A percentile compares a stretch with the other conserved stretches of the same genome.
These are phyloP conservation scores for Plecotus auritus DNA, from an alignment of 2,113 vertebrate genomes.

Conservation along the genomic window DNA sequence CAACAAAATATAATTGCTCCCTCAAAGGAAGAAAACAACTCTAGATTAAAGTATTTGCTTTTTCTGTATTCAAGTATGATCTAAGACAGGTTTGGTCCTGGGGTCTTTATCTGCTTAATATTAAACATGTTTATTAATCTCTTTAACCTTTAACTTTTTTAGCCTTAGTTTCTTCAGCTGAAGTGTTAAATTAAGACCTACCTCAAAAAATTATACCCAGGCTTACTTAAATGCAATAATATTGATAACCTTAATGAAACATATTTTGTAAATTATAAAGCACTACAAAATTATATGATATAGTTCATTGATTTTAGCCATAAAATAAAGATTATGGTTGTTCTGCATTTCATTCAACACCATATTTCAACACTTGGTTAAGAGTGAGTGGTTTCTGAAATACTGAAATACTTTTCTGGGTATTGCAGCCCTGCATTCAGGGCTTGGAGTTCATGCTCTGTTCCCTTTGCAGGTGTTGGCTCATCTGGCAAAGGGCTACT, in stretches of 20 bases:
- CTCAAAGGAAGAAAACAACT: not conserved
- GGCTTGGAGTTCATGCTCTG: not conserved
- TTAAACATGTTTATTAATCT: not conserved
- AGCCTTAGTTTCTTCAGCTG: not conserved
- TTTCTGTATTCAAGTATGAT: not conserved
- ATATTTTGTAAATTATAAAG: not conserved
- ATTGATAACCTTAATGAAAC: not conserved
- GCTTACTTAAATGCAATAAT: not conserved
- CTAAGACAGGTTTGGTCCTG: not conserved
- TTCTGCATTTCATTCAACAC: not conserved
- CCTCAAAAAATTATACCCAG: not conserved
- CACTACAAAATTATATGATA: not conserved
- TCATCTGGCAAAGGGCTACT: constrained; percentile 94
- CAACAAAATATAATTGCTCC: not conserved
- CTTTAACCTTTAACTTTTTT: not conserved
- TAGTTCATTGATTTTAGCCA: not conserved
- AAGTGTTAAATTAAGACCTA: not conserved
- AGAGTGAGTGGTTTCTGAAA: not conserved
- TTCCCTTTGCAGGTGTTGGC: constrained; percentile 86
- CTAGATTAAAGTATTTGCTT: not conserved
- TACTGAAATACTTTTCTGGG: not conserved
- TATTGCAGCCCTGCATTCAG: not conserved
- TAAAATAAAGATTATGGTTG: not conserved
- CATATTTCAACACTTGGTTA: not conserved
- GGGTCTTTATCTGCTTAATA: not conserved